Base-by-base conservation (phyloP, 2,888 invertebrate species). In the Ormyrus pomaceus region DNA sequence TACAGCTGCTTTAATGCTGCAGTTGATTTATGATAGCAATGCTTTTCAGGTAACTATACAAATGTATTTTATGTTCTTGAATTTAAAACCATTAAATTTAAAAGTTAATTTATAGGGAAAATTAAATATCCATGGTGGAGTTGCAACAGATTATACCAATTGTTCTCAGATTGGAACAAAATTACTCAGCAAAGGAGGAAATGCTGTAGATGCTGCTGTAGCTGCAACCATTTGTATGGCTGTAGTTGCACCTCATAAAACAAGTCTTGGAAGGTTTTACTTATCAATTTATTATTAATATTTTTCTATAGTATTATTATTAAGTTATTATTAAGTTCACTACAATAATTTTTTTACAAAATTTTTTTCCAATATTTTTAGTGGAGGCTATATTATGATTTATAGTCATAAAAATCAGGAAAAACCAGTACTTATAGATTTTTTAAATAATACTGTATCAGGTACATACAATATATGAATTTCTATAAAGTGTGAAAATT, bases 191-290 rank as follows among this genome's bases (percentile, higher is more conserved):
- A 91, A 92, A 84, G 94, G 94, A 65, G 96, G 96, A n/a, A 94
- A 93, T 91, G 95, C 96, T 46, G 92, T 95, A 0, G 96, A 96
- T 92, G 96, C 96, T 76, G 94, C 95, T 53, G 93, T 95, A 73
- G 94, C 95, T 55, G 93, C 95, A 70, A 93, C 95, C 61, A 92
- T 96, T 79, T 97, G 96, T 89, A 92, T 95, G 84, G 93, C 95
- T 68, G 94, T 96, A 55, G 92, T 95, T 34, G 93, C 94, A 84
- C 95, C 95, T 71, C 95, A 96, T 87, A 92, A 93, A 84, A 94
- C 95, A 50, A 94, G 96, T 55, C 91, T 96, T 59, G 96, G 96
- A 88, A 95, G 95, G 96, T 96, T 66, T 11, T 62, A 64, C 56
- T 66, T 61, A 68, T 5, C 34, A 34, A 34, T 34, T 34, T 34